Evolutionary conservation across 1,140 invertebrate genomes (phyloP).

Genomic region (Fopius arisanus): DNA sequence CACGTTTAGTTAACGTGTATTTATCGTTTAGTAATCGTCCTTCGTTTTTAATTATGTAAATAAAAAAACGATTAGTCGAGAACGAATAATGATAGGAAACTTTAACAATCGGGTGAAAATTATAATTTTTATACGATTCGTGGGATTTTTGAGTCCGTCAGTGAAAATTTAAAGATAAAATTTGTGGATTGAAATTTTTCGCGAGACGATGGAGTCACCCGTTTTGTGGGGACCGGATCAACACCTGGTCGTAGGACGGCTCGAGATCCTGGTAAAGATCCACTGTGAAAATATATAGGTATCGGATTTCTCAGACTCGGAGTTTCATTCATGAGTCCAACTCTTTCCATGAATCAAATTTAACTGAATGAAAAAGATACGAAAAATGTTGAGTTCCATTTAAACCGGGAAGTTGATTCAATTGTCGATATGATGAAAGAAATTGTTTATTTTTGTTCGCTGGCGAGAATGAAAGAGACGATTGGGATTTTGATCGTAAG

Average conservation of each 20-base stretch:
- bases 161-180: too few species aligned
- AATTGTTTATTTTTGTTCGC: not conserved
- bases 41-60: too few species aligned
- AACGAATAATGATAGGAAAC: too few species aligned
- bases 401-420: not conserved
- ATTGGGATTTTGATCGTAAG: not conserved
- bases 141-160: too few species aligned
- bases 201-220: not conserved
- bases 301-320: not conserved
- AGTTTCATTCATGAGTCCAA: not conserved
- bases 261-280: not conserved
- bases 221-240: not conserved
- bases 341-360: not conserved
- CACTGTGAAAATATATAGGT: not conserved
- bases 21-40: too few species aligned
- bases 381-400: not conserved
- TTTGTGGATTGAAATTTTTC: too few species aligned
- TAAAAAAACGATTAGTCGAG: too few species aligned
- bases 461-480: not conserved
- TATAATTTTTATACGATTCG: too few species aligned
- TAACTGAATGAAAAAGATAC: not conserved
- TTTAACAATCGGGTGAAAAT: too few species aligned
- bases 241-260: slow-evolving; percentile 10
- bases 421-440: not conserved
- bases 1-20: too few species aligned